Base-by-base conservation (phyloP, 2,888 invertebrate species). In the Cataglyphis livida region DNA sequence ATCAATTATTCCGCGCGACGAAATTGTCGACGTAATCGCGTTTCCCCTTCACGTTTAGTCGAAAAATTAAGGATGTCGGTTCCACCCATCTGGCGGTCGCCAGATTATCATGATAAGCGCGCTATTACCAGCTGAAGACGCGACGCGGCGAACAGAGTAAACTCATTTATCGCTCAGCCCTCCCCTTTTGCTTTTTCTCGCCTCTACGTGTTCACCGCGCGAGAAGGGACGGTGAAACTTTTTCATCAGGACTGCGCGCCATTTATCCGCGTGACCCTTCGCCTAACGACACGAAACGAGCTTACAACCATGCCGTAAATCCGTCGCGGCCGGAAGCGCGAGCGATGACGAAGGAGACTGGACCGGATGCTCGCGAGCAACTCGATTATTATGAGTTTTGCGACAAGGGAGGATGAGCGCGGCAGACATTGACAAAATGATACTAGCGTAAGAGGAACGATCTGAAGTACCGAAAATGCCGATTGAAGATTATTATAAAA, bases 281-380 rank as follows among this genome's bases (percentile, higher is more conserved):
- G 86, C 82, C 88, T 89, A 91, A 90, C 91, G 91, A 89, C 89
- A 90, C 91, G 86, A 88, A 92, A 91, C 90, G 91, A 90, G 88
- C 87, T 84, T 84, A 85, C 85, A 82, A 84, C 84, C 84, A 64
- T 90, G 90, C 84, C 84, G 89, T 92, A 91, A 91, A 92, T 91
- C 88, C 85, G 88, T 84, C 87, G 83, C 82, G 84, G 70, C 85
- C 82, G 89, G 88, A 86, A 87, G 57, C 61, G 76, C 73, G 28
- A 82, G 76, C 59, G 78, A 57, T 57, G 81, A 62, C 73, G 74
- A 25, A 78, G 75, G 6, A 84, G 6, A 6, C 82, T 28, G 62
- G 41, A 75, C 83, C 88, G 88, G 88, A 89, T 85, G 86, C 15
- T 84, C 71, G 65, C 73, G 44, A 59, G 44, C 44, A 44, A 35